These are phyloP conservation scores for Hephaestus fuliginosus DNA, from an alignment of 2,797 vertebrate genomes.

Conservation along the genomic window DNA sequence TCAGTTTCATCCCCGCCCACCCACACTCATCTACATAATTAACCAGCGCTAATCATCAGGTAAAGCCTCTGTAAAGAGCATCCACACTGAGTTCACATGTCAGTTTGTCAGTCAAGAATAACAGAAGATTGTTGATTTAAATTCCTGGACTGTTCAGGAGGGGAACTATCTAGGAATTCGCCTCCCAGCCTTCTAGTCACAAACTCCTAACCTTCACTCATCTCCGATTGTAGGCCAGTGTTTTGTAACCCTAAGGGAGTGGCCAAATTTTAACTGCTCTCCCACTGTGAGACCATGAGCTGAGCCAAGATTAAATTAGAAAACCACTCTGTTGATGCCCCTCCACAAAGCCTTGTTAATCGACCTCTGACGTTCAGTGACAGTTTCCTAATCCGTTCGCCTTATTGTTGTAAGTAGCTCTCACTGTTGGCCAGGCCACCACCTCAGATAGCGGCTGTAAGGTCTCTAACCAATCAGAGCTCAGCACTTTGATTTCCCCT, in stretches of 20 bases:
- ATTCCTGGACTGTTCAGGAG: background rate
- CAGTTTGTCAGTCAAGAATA: background rate
- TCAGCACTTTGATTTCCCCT: slow-evolving; percentile 4
- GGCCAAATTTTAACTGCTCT: slow-evolving; percentile 8
- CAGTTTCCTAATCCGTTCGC: slow-evolving; percentile 59
- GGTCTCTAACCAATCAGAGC: slow-evolving; percentile 50
- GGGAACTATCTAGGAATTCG: slow-evolving; percentile 18
- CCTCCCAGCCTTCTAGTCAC: background rate
- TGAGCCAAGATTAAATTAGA: slow-evolving; percentile 64
- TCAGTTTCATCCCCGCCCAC: slow-evolving; percentile 10
- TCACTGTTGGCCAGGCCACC: slow-evolving; percentile 30
- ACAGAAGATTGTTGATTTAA: background rate
- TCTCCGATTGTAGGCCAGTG: slow-evolving; percentile 5
- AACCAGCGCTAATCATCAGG: slow-evolving; percentile 40
- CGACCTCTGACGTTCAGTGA: slow-evolving; percentile 62
- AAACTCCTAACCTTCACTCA: background rate
- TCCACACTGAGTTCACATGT: background rate
- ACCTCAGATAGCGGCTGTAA: slow-evolving; percentile 43
- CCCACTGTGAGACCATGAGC: slow-evolving; percentile 16
- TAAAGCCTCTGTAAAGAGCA: slow-evolving; percentile 20
- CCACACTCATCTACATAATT: slow-evolving; percentile 44
- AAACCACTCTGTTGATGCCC: slow-evolving; percentile 38
- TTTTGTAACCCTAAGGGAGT: slow-evolving; percentile 21
- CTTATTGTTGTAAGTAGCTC: slow-evolving; percentile 70
- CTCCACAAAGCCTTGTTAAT: slow-evolving; percentile 65